Evolutionary conservation across 2,113 vertebrate genomes (phyloP).

Genomic region (Ciconia maguari): DNA sequence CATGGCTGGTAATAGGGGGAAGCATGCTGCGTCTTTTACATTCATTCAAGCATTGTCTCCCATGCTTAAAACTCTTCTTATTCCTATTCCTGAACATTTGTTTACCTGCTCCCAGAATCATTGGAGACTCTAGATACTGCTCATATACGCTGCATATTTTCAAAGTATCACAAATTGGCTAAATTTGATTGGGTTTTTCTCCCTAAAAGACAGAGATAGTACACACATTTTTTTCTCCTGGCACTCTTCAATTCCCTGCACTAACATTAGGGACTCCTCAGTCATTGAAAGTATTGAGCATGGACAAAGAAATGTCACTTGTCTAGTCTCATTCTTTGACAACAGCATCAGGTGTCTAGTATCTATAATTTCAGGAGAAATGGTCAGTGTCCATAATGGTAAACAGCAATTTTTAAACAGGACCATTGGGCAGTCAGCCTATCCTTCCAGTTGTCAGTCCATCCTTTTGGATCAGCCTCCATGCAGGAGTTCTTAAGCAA

Average conservation of each 20-base stretch:
- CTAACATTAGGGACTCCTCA: neutral
- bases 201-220: neutral
- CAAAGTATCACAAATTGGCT: neutral
- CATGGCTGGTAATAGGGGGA: neutral
- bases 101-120: neutral
- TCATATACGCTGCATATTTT: neutral
- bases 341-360: neutral
- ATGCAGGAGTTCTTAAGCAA: neutral
- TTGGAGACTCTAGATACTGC: neutral
- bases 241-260: neutral
- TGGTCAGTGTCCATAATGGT: neutral
- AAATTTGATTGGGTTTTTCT: neutral
- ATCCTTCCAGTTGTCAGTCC: neutral
- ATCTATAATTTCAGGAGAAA: neutral
- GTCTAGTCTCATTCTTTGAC: neutral
- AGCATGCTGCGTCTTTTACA: neutral
- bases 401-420: neutral
- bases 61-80: neutral
- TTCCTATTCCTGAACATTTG: neutral
- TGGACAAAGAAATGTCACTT: neutral
- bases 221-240: neutral
- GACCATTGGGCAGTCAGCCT: neutral
- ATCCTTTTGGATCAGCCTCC: neutral
- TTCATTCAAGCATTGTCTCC: neutral
- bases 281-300: neutral